Evolutionary conservation across 2,797 vertebrate species (phyloP).

Genomic region (Coregonus sp.): DNA sequence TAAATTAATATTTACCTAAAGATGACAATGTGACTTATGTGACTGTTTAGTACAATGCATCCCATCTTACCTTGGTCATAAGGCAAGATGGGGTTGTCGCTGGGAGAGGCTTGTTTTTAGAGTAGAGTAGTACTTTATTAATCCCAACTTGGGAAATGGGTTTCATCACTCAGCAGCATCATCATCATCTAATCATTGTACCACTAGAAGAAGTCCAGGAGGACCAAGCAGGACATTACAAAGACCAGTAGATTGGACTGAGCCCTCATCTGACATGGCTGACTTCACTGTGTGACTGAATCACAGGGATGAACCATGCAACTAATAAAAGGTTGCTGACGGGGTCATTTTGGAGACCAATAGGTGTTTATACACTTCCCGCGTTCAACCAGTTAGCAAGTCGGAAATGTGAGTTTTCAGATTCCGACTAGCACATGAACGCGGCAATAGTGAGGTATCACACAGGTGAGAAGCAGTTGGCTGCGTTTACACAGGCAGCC

Average conservation of each 20-base stretch:
- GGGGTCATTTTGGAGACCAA: not conserved
- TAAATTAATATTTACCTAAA: conserved; percentile 13
- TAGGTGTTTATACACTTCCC: too few species aligned
- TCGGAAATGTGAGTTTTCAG: too few species aligned
- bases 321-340: not conserved
- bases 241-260: not conserved
- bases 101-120: not conserved
- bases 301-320: not conserved
- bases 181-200: not conserved
- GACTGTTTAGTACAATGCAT: conserved; percentile 1
- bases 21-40: not conserved
- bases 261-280: not conserved
- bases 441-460: not conserved
- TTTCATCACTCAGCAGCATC: too few species aligned
- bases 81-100: not conserved
- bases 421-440: too few species aligned
- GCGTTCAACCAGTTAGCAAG: too few species aligned
- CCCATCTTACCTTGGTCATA: not conserved
- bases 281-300: not conserved
- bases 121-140: too few species aligned
- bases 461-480: not conserved
- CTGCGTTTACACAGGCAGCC: too few species aligned
- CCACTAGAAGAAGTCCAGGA: not conserved
- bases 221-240: not conserved
- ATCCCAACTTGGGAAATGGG: too few species aligned